phyloP scores from a whole-genome alignment of 2,797 vertebrate species.

The Falco berigora region DNA sequence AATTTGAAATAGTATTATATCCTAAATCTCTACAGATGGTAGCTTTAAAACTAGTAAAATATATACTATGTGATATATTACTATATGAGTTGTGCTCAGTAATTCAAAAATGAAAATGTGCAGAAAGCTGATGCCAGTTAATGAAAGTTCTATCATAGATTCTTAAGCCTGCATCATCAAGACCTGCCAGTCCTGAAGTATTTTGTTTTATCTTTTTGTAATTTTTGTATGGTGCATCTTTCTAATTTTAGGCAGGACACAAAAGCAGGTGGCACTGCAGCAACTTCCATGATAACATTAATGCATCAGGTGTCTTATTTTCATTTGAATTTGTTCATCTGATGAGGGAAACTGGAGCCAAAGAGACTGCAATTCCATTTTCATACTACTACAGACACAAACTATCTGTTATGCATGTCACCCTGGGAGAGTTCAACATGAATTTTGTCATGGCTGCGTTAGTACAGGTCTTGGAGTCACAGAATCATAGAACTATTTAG shows the following conservation, averaged over 20 bases:
- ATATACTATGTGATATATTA: background rate
- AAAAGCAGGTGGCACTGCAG: background rate
- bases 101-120: background rate
- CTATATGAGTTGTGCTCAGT: background rate
- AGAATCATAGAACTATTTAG: too few species aligned
- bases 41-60: background rate
- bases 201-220: background rate
- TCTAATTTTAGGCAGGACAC: background rate
- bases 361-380: background rate
- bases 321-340: background rate
- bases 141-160: accelerated
- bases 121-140: background rate
- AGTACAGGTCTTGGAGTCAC: background rate
- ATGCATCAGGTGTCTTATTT: background rate
- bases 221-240: background rate
- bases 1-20: background rate
- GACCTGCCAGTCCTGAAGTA: background rate
- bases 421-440: background rate
- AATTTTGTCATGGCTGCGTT: background rate
- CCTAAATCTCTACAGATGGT: background rate
- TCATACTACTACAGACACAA: background rate
- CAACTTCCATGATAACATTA: background rate
- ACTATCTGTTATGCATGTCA: background rate
- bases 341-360: background rate
- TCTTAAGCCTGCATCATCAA: background rate